Evolutionary conservation across 1,140 invertebrate species (phyloP).

Genomic region (Halictus rubicundus): DNA sequence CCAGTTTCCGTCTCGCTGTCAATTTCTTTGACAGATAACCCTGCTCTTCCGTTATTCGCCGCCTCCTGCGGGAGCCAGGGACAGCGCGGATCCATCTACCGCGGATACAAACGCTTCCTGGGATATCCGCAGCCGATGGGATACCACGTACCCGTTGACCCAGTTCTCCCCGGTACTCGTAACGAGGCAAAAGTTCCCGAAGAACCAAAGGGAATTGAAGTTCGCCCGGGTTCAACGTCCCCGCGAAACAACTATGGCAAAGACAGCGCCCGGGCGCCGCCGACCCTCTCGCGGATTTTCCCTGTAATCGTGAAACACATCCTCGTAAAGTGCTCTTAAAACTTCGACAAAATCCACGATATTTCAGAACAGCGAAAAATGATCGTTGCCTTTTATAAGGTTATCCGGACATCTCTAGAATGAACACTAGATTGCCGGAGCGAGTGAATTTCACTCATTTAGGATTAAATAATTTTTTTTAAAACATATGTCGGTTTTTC

Average conservation of each 20-base stretch:
- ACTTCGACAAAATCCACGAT: too few species aligned
- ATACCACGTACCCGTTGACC: not conserved
- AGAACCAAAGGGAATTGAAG: not conserved
- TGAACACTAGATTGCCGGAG: too few species aligned
- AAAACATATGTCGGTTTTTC: too few species aligned
- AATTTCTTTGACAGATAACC: conserved; percentile 47
- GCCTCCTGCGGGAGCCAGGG: not conserved
- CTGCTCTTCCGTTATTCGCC: conserved; percentile 25
- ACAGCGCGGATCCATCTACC: conserved; percentile 8
- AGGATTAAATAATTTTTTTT: too few species aligned
- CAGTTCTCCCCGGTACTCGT: not conserved
- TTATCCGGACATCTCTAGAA: too few species aligned
- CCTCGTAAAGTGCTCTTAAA: too few species aligned
- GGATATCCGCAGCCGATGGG: not conserved
- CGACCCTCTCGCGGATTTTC: too few species aligned
- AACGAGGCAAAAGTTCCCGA: not conserved
- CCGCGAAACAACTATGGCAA: not conserved
- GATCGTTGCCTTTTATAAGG: too few species aligned
- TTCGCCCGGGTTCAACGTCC: conserved; percentile 7
- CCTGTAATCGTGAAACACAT: too few species aligned
- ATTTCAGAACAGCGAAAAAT: too few species aligned
- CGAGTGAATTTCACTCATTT: too few species aligned
- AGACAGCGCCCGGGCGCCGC: too few species aligned
- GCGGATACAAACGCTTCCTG: not conserved
- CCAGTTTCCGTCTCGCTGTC: conserved; percentile 43